phyloP scores from a whole-genome alignment of 2,113 vertebrate genomes.

The Tachysurus fulvidraco region DNA sequence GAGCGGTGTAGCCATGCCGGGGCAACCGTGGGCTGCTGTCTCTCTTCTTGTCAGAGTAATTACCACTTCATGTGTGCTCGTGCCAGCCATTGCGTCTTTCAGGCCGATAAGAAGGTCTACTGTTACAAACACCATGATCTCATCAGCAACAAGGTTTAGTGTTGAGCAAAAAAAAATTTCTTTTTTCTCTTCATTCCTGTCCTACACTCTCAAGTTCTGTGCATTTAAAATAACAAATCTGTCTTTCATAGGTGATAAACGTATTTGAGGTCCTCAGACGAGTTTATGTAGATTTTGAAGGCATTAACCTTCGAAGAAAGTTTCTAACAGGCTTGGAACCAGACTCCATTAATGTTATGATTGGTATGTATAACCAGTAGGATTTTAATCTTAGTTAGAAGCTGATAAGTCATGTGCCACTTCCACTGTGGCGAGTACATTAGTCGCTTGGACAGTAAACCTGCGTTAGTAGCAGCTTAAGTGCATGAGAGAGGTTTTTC shows the following conservation, averaged over 20 bases:
- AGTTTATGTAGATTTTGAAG: constrained; percentile 89
- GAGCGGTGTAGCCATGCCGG: constrained; percentile 84
- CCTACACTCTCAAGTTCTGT: neutral
- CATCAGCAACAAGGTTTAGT: constrained; percentile 78
- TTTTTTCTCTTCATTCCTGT: neutral
- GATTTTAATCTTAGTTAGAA: neutral
- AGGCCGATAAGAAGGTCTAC: constrained; percentile 87
- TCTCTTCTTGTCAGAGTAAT: constrained; percentile 87
- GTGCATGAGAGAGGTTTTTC: neutral
- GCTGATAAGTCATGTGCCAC: neutral
- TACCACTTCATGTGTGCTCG: constrained; percentile 95
- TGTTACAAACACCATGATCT: constrained; percentile 83
- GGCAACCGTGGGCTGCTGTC: constrained; percentile 89
- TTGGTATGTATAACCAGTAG: constrained; percentile 72
- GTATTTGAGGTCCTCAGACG: constrained; percentile 85
- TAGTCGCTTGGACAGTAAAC: neutral
- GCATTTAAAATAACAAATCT: neutral
- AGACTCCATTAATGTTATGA: constrained; percentile 84
- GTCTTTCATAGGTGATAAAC: constrained; percentile 73
- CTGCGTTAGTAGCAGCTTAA: neutral
- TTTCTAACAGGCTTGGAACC: constrained; percentile 88
- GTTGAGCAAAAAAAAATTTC: neutral
- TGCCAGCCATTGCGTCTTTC: constrained; percentile 81
- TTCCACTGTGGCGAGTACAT: no score
- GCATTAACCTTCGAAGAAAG: constrained; percentile 86